Percentiles rank a stretch among this genome's conserved stretches.
Conservation (phyloP, 1,140 invertebrate genomes). For the Magallana gigas region DNA sequence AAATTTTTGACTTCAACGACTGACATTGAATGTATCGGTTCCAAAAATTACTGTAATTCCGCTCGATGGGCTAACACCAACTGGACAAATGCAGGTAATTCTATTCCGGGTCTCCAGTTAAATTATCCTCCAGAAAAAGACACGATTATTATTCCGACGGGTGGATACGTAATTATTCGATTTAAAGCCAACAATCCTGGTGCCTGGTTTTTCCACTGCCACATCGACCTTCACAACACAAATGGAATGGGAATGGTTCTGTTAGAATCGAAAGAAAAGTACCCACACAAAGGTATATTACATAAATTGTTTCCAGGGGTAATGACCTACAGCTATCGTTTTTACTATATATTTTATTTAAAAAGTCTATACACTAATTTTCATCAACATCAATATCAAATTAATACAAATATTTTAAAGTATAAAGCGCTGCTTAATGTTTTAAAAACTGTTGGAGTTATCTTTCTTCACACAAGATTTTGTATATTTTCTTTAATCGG, state of each 20-base stretch:
- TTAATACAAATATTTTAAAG: no score
- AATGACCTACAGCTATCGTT: no score
- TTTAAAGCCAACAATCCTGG: conserved; percentile 87
- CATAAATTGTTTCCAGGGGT: no score
- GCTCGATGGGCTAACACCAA: conserved; percentile 53
- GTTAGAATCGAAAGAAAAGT: background rate
- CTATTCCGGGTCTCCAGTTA: conserved; percentile 66
- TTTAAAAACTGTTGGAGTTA: no score
- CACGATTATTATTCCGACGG: conserved; percentile 85
- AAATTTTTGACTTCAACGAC: conserved; percentile 63
- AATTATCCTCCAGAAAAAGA: conserved; percentile 84
- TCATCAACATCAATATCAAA: no score
- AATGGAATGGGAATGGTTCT: conserved; percentile 62
- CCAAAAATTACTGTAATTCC: conserved; percentile 64
- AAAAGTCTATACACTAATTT: no score
- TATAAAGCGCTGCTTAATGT: no score
- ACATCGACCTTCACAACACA: conserved; percentile 62
- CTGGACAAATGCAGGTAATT: conserved; percentile 54
- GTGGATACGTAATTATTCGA: conserved; percentile 84
- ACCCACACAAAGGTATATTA: no score
- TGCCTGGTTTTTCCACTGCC: conserved; percentile 64
- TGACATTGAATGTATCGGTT: conserved; percentile 61
- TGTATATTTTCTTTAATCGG: no score
- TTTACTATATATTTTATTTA: no score
- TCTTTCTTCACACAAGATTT: no score